Base-by-base conservation (phyloP, 2,113 vertebrate genomes). In the Solea senegalensis region DNA sequence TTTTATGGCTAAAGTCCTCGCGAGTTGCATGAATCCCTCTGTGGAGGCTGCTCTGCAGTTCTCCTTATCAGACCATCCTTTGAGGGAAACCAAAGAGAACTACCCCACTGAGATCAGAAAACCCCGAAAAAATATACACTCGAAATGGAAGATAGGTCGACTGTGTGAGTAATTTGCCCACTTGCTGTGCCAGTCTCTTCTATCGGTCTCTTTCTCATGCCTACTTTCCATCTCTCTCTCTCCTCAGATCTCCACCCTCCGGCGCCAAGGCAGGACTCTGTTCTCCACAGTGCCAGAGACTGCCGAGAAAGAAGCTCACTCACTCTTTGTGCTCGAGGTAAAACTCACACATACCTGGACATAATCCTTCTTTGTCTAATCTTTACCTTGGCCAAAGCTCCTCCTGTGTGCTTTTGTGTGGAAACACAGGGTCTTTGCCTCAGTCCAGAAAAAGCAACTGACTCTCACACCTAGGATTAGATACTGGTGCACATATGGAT, bases 271-370 rank as follows among this genome's bases (percentile, higher is more conserved):
- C 65, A 91, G 95, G 60, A 97, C 97, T 27, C 16, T 94, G n/a
- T 92, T 74, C 78, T 94, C 97, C 62, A 97, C 97, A 0, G 95
- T 99, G 76, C 97, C 97, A 59, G 93, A 93, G 58, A 94, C 94
- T 1, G 97, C 97, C 0, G 95, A 95, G 83, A 96, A 96, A 78
- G 96, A 95, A 74, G 97, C 96, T 34, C 93, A 94, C 59, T 97
- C 95, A 54, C 91, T 99, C 60, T 97, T 99, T 83, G 97, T 98
- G 48, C 98, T 95, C 63, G 96, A 99, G 97, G 98, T 99, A 94
- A 93, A 83, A 66, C 60, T 58, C 63, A 69, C 14, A 67, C 55
- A 76, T 56, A 72, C 73, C 82, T 78, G 74, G 56, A 67, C 55
- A 3, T 16, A 27, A 68, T 68, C 74, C 64, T 41, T 34, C 48